Evolutionary conservation across 1,140 invertebrate species (phyloP), one percentile per base, ranked within the genome.

Genomic region (Maniola jurtina): DNA sequence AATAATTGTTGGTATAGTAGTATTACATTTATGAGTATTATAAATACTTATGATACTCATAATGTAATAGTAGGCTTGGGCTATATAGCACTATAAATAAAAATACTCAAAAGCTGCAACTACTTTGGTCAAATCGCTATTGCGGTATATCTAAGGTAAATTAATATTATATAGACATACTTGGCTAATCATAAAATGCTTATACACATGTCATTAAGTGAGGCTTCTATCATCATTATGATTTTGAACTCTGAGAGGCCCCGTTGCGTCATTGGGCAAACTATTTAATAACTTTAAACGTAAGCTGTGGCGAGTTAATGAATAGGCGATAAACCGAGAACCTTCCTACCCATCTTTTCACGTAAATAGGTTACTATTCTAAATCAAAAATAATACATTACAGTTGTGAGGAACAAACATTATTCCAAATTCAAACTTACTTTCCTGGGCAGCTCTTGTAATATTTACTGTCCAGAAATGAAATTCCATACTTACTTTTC

Each of bases 231-330:
- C 65, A 74, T 66, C 64, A 71, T 25, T 69, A 75, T 77, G 52
- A 70, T 60, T 61, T 66, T 64, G 70, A 73, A 72, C 70, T 64
- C 54, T 48, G 73, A 84, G 84, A 77, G 83, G 81, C 84, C 83
- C 75, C 65, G 70, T 77, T 79, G 73, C 84, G 77, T 82, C 81
- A 83, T 48, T 76, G 73, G 65, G 61, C 68, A 70, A 72, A 78
- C 59, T 66, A 63, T 55, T 63, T 63, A 63, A 69, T 61, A 63
- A 61, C 33, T 69, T 52, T 47, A 63, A 63, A 56, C 58, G 59
- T 38, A 66, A 68, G 63, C 68, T 67, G 40, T 40, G 36, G 68
- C 68, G 68, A 57, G 54, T 66, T 68, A 16, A 50, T 54, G 14
- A 45, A 38, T 38, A 3, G 25, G 1, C 4, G n/a, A n/a, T n/a